These are phyloP conservation scores for Perca fluviatilis DNA, from an alignment of 2,113 vertebrate genomes.

Conservation along the genomic window DNA sequence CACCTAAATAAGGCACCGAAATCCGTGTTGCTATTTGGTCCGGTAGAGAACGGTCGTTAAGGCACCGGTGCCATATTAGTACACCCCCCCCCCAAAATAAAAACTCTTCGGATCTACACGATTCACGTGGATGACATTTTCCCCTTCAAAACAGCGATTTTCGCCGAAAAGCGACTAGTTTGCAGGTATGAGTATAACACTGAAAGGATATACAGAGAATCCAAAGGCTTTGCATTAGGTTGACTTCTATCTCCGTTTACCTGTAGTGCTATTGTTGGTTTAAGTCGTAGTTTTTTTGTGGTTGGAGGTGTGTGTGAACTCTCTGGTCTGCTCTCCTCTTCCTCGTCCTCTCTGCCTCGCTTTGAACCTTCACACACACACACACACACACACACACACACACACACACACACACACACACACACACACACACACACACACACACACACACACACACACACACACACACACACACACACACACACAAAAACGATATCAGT, in stretches of 20 bases:
- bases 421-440: slow-evolving; percentile 61
- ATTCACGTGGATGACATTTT: too few relatives aligned
- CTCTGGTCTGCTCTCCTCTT: slow-evolving; percentile 85
- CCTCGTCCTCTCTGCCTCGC: slow-evolving; percentile 87
- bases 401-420: too few relatives aligned
- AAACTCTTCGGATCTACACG: too few relatives aligned
- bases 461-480: too few relatives aligned
- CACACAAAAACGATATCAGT: too few relatives aligned
- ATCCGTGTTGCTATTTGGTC: too few relatives aligned
- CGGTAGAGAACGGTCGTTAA: too few relatives aligned
- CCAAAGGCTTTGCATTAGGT: not conserved
- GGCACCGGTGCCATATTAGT: too few relatives aligned
- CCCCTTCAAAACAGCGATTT: too few relatives aligned
- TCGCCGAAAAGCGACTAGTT: too few relatives aligned
- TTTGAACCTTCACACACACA: slow-evolving; percentile 85
- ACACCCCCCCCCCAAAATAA: too few relatives aligned
- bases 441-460: not conserved
- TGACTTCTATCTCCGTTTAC: slow-evolving; percentile 66
- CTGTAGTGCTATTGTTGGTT: slow-evolving; percentile 87
- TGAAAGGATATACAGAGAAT: not conserved
- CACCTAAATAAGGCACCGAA: too few relatives aligned
- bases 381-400: not conserved
- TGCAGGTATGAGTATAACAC: not conserved
- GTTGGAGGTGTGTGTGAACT: slow-evolving; percentile 86
- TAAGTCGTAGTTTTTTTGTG: slow-evolving; percentile 88